phyloP scores from a whole-genome alignment of 2,888 invertebrate genomes.

The Volucella inflata region DNA sequence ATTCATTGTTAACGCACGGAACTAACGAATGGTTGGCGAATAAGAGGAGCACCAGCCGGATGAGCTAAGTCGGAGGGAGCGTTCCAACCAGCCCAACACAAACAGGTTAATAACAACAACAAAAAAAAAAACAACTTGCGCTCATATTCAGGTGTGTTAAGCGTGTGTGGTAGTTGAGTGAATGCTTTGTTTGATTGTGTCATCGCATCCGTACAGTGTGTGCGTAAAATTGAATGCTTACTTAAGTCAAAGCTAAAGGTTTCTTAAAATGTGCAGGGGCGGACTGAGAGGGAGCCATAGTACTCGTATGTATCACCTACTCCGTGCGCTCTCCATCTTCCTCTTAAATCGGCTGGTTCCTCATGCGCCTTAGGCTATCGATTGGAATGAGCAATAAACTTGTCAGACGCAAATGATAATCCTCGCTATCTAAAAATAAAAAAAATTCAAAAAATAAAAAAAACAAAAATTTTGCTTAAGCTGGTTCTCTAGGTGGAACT shows the following conservation, averaged over 20 bases:
- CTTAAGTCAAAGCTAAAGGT: constrained; percentile 2
- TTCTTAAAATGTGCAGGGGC: constrained; percentile 29
- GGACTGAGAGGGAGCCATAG: constrained; percentile 2
- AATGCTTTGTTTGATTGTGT: constrained; percentile 60
- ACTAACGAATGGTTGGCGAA: not conserved
- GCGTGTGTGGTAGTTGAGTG: constrained; percentile 36
- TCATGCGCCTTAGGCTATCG: constrained; percentile 16
- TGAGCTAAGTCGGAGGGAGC: constrained; percentile 36
- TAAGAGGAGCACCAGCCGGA: constrained; percentile 17
- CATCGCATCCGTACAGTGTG: constrained; percentile 40
- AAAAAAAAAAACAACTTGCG: not conserved
- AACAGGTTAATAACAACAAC: constrained; percentile 63
- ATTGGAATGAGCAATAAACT: constrained; percentile 65
- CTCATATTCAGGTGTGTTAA: constrained; percentile 66
- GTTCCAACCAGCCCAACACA: constrained; percentile 46
- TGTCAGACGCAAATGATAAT: constrained; percentile 63
- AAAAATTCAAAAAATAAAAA: not conserved
- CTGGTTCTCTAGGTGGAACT: constrained; percentile 17
- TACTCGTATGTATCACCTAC: not conserved
- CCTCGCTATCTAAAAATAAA: constrained; percentile 60
- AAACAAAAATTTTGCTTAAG: constrained; percentile 20
- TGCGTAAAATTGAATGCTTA: constrained; percentile 29
- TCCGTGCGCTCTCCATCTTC: not conserved
- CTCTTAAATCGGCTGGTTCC: not conserved
- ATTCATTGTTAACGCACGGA: not conserved